Base-by-base conservation (phyloP, 2,113 vertebrate genomes). In the Callionymus lyra region DNA sequence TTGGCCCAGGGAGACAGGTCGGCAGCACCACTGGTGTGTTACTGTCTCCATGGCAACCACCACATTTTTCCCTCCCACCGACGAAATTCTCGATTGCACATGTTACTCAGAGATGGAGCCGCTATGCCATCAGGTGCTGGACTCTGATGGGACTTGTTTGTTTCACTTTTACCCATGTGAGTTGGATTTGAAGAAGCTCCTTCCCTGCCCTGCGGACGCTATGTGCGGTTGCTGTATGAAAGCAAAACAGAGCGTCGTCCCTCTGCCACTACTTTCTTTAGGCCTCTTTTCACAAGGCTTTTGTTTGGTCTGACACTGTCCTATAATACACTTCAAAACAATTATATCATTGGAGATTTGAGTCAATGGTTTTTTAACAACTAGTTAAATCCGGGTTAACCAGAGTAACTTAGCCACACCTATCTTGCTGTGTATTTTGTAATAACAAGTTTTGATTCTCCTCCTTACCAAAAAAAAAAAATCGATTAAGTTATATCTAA, bases 21-120 rank as follows among this genome's bases (percentile, higher is more conserved):
- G 79, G 74, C 82, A 84, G 77, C 72, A 54, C 76, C 83, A 86
- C 81, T 87, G 83, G 79, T 85, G 84, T 88, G 86, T 85, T 85
- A 87, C 80, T 72, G 65, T 88, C 80, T 74, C 86, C 76, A 87
- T 88, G 71, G 85, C 81, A 87, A 88, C 86, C 71, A 66, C 72
- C 76, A 65, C 74, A 70, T 46, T 55, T 63, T 52, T 50, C 62
- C 49, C 17, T 17, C 60, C 59, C 66, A 65, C 71, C 45, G 61
- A 53, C 70, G 62, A 53, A 51, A 56, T 74, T 76, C 60, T 66
- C 72, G 46, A 39, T 63, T 66, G 56, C 61, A 63, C 61, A 65
- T 50, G 47, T 40, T 18, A 41, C 33, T 11, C 38, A 42, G 9
- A 27, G 19, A 10, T 34, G 16, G 12, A 52, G 16, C 6, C 18